Conservation (phyloP, 1,140 invertebrate genomes). For the Brachionus manjavacas region DNA sequence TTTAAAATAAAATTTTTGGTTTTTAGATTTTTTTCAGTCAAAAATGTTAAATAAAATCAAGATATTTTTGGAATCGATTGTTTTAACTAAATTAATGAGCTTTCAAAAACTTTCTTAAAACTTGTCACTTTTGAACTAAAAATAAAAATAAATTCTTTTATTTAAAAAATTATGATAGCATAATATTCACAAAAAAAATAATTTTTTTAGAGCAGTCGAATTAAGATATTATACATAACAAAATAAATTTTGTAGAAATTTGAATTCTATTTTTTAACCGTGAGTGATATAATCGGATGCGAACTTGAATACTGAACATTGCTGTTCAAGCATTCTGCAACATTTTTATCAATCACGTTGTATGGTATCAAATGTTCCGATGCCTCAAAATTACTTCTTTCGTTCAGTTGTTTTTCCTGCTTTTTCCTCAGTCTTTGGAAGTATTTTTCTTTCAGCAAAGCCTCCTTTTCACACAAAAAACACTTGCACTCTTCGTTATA, state of each 20-base stretch:
- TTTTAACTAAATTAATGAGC: too few relatives aligned
- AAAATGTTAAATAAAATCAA: too few relatives aligned
- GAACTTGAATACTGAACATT: slow-evolving; percentile 24
- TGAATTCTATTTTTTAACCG: not conserved
- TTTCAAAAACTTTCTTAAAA: too few relatives aligned
- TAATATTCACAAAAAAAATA: not conserved
- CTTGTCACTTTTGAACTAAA: too few relatives aligned
- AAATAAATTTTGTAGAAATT: not conserved
- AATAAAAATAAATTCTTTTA: too few relatives aligned
- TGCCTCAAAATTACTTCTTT: not conserved
- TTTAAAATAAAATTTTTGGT: too few relatives aligned
- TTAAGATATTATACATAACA: not conserved
- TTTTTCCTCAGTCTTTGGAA: not conserved
- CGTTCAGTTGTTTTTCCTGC: not conserved
- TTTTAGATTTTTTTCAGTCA: too few relatives aligned
- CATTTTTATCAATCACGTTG: not conserved
- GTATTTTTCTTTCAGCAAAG: not conserved
- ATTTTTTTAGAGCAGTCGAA: not conserved
- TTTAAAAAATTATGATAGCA: not conserved
- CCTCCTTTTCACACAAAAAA: slow-evolving; percentile 26
- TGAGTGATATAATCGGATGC: not conserved
- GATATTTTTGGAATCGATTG: too few relatives aligned
- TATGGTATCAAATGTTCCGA: not conserved
- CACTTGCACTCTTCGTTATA: not conserved
- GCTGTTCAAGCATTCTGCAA: not conserved